phyloP scores from a whole-genome alignment of 2,888 invertebrate genomes.

The Zygothrica quintamaculata region DNA sequence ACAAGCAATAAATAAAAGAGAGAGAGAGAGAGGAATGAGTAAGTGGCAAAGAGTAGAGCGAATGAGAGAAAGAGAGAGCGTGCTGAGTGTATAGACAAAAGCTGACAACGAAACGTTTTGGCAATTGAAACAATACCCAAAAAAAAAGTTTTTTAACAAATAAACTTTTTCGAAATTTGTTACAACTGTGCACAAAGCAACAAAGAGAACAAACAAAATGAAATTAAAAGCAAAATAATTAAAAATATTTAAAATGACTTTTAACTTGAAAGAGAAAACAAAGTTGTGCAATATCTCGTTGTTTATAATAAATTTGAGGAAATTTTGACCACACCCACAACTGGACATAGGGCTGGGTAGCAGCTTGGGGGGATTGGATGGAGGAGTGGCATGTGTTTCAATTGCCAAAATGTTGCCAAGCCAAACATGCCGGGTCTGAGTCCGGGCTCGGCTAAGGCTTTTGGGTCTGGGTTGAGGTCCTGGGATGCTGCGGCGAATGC shows the following conservation, averaged over 20 bases:
- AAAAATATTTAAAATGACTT: conserved; percentile 15
- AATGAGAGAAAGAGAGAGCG: conserved; percentile 15
- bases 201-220: too few relatives aligned
- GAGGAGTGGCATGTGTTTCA: conserved; percentile 24
- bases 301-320: background rate
- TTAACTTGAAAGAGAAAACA: background rate
- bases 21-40: conserved; percentile 2
- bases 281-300: background rate
- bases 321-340: conserved; percentile 49
- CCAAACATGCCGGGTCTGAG: conserved; percentile 57
- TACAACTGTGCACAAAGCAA: too few relatives aligned
- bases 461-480: conserved; percentile 14
- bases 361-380: conserved; percentile 10
- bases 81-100: conserved; percentile 56
- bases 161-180: background rate
- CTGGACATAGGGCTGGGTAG: background rate
- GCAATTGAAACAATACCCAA: conserved; percentile 31
- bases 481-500: conserved; percentile 55
- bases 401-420: conserved; percentile 64
- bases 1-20: conserved; percentile 7
- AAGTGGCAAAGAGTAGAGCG: too few relatives aligned
- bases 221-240: background rate
- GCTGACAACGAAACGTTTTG: conserved; percentile 55
- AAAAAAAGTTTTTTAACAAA: conserved; percentile 1
- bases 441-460: background rate